Percentiles rank a stretch among this genome's conserved stretches.
Conservation (phyloP, 2,797 vertebrate species). For the Salarias fasciatus region DNA sequence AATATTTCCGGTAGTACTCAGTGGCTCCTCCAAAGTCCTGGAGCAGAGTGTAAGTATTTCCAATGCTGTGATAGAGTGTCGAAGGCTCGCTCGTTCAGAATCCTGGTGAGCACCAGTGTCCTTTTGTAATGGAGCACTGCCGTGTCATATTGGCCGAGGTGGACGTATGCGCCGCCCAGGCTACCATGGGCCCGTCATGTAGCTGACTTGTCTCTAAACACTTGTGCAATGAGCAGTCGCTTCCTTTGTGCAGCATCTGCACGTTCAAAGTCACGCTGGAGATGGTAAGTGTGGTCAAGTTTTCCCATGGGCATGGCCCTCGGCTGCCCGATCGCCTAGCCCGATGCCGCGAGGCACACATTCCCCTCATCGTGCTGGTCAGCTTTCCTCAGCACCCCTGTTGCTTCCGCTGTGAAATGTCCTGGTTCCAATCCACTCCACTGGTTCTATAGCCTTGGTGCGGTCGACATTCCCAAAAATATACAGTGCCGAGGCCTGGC, state of each 20-base stretch:
- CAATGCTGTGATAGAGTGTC: slow-evolving; percentile 97
- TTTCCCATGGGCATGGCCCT: slow-evolving; percentile 96
- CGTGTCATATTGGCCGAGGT: slow-evolving; percentile 93
- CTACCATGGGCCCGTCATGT: slow-evolving; percentile 97
- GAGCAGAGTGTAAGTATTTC: slow-evolving; percentile 94
- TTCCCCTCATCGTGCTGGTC: slow-evolving; percentile 97
- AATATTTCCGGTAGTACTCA: slow-evolving; percentile 95
- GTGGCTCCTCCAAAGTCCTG: slow-evolving; percentile 96
- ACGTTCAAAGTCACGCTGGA: slow-evolving; percentile 92
- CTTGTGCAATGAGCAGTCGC: slow-evolving; percentile 95
- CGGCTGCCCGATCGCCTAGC: slow-evolving; percentile 90
- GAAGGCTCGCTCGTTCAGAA: slow-evolving; percentile 92
- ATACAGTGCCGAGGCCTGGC: slow-evolving; percentile 96
- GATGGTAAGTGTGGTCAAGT: slow-evolving; percentile 95
- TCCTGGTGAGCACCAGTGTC: slow-evolving; percentile 91
- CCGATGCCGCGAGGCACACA: slow-evolving; percentile 89
- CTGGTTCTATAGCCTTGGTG: slow-evolving; percentile 93
- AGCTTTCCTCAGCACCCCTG: slow-evolving; percentile 89
- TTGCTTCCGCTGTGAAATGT: slow-evolving; percentile 94
- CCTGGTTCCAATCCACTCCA: slow-evolving; percentile 89
- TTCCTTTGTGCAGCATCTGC: slow-evolving; percentile 91
- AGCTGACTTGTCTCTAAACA: slow-evolving; percentile 95
- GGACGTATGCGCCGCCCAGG: slow-evolving; percentile 95
- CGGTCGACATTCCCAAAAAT: slow-evolving; percentile 98
- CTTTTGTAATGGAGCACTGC: slow-evolving; percentile 96